phyloP scores from a whole-genome alignment of 2,888 invertebrate genomes.

The Blera fallax region DNA sequence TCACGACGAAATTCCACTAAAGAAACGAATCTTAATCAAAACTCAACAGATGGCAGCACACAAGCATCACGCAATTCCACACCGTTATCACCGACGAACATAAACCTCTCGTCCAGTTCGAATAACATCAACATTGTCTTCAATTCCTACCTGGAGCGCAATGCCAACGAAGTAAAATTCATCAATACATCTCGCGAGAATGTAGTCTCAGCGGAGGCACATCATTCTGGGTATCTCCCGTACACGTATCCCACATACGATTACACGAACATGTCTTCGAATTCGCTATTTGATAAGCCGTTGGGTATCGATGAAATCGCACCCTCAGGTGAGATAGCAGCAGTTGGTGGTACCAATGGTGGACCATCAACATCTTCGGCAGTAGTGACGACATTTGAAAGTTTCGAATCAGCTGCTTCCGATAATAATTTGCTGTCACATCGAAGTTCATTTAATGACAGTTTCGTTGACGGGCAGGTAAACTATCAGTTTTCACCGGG shows the following conservation, averaged over 20 bases:
- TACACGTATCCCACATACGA: conserved; percentile 80
- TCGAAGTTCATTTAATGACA: conserved; percentile 73
- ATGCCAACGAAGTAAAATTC: conserved; percentile 81
- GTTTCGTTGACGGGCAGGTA: conserved; percentile 65
- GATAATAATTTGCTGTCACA: conserved; percentile 79
- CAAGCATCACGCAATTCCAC: conserved; percentile 71
- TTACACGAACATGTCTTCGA: conserved; percentile 81
- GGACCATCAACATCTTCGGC: conserved; percentile 75
- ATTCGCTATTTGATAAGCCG: conserved; percentile 80
- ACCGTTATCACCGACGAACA: conserved; percentile 79
- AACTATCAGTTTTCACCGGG: conserved; percentile 75
- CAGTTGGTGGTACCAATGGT: conserved; percentile 42
- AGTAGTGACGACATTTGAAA: conserved; percentile 76
- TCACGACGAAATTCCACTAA: conserved; percentile 78
- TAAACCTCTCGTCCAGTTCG: conserved; percentile 80
- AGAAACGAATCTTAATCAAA: conserved; percentile 81
- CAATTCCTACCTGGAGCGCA: conserved; percentile 78
- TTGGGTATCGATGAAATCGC: conserved; percentile 79
- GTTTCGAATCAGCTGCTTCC: conserved; percentile 78
- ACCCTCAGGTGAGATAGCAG: conserved; percentile 60
- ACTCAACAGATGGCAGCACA: conserved; percentile 68
- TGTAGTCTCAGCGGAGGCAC: conserved; percentile 78
- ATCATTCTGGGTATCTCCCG: conserved; percentile 79
- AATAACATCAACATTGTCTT: conserved; percentile 81
- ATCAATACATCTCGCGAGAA: conserved; percentile 79